phyloP scores from a whole-genome alignment of 2,797 vertebrate genomes.

The Cyprinella venusta region DNA sequence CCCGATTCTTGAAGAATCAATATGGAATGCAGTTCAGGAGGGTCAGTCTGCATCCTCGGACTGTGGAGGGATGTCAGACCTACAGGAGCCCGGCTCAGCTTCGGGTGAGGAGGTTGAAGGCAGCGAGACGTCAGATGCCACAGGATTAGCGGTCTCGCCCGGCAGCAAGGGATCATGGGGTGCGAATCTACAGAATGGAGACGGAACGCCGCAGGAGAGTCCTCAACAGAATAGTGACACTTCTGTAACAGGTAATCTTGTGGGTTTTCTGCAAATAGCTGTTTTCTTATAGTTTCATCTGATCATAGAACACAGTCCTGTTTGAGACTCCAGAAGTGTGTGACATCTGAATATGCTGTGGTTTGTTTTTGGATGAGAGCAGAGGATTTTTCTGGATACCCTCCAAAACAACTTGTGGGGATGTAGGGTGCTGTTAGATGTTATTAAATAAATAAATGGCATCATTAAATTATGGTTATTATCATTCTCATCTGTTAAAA shows the following conservation, averaged over 20 bases:
- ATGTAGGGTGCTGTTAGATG: too few relatives aligned
- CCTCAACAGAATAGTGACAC: constrained; percentile 72
- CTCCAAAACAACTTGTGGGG: too few relatives aligned
- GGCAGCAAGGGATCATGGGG: constrained; percentile 55
- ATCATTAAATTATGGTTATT: too few relatives aligned
- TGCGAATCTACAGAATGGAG: constrained; percentile 76
- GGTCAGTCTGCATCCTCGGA: constrained; percentile 71
- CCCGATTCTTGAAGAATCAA: constrained; percentile 59
- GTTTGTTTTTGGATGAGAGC: too few relatives aligned
- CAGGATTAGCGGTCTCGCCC: constrained; percentile 48
- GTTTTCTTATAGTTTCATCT: too few relatives aligned
- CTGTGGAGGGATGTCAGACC: constrained; percentile 67
- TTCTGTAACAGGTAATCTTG: constrained; percentile 69
- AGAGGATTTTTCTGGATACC: too few relatives aligned
- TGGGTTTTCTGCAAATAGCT: too few relatives aligned
- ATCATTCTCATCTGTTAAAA: too few relatives aligned
- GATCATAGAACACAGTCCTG: too few relatives aligned
- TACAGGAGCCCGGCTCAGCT: constrained; percentile 70
- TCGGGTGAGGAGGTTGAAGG: constrained; percentile 60
- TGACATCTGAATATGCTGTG: too few relatives aligned
- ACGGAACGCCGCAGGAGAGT: constrained; percentile 77
- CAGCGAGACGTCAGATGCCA: constrained; percentile 46
- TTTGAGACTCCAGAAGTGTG: too few relatives aligned
- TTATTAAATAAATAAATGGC: too few relatives aligned
- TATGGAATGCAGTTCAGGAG: constrained; percentile 65